Base-by-base conservation (phyloP, 2,888 invertebrate genomes). In the Phymatocera aterrima region DNA sequence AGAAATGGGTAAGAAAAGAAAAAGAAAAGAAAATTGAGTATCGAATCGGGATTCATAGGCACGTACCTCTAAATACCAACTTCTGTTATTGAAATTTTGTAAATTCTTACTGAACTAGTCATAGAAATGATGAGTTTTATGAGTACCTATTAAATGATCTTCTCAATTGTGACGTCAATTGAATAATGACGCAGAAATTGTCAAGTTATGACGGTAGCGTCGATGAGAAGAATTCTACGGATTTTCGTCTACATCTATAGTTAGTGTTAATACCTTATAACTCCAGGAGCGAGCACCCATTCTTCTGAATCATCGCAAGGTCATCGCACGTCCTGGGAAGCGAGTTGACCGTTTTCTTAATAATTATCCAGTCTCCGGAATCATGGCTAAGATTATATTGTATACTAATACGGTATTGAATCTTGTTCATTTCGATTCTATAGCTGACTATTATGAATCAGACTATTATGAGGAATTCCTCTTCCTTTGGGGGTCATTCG, bases 221-320 rank as follows among this genome's bases (percentile, higher is more conserved):
- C 12, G 3, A 8, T 48, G 18, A 48, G 12, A 57, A 28, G 46
- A 28, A 43, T 24, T 43, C 21, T 43, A 21, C 12, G 24, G 2
- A 21, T n/a, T 68, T 68, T 46, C n/a, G 43, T 46, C 31, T 37
- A 64, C 8, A 61, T 61, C 6, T 64, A 21, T 64, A 60, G 4
- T 18, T 15, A 31, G 28, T 31, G 3, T 3, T 0, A 10, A 21
- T 57, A 18, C 12, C 28, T 28, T 28, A n/a, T 28, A 31, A 37
- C 64, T 34, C 40, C 40, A 6, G 24, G 6, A 10, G 37, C 18
- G 65, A 40, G 40, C 24, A 46, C 24, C 46, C 43, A 68, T 46
- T 15, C 28, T 68, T 68, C 68, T 68, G 68, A 68, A 68, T 68
- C 68, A 68, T 46, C 43, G 68, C 68, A 68, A 68, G 68, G 68